phyloP scores from a whole-genome alignment of 2,797 vertebrate species.

The Petrocephalus schoutedeni region DNA sequence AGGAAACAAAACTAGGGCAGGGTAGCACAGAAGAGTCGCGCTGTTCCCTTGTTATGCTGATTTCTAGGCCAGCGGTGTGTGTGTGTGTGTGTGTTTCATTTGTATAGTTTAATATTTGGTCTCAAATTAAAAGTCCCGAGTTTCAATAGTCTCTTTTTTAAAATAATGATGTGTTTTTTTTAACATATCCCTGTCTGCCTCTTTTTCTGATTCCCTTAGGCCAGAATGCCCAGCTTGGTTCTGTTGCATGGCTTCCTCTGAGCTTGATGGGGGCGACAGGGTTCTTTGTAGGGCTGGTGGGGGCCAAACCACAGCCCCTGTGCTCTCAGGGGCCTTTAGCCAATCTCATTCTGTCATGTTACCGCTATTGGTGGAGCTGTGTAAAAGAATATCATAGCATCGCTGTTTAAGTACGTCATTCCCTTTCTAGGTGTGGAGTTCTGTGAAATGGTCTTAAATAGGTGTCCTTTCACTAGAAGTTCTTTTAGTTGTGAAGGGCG shows the following conservation, averaged over 20 bases:
- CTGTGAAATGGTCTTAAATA: background rate
- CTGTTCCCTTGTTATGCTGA: background rate
- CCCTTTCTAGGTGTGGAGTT: background rate
- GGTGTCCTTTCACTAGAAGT: background rate
- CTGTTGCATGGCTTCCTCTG: background rate
- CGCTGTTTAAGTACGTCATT: too few relatives aligned
- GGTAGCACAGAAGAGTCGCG: background rate
- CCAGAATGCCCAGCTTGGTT: background rate
- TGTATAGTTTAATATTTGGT: background rate
- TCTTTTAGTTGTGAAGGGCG: background rate
- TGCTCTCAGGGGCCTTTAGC: background rate
- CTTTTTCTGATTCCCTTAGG: background rate
- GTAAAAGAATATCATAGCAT: background rate
- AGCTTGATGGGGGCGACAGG: background rate
- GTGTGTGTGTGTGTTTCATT: background rate
- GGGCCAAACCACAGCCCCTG: background rate
- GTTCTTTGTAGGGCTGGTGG: background rate
- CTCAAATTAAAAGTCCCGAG: background rate
- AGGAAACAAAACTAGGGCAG: slow-evolving; percentile 5
- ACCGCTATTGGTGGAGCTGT: background rate
- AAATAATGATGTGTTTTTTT: background rate
- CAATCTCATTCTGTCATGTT: background rate
- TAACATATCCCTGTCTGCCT: background rate
- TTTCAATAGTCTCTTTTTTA: background rate
- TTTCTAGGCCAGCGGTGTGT: background rate